A percentile compares a stretch with the other conserved stretches of the same genome.
These are phyloP conservation scores for Liposcelis brunnea DNA, from an alignment of 2,888 invertebrate species.

Conservation along the genomic window DNA sequence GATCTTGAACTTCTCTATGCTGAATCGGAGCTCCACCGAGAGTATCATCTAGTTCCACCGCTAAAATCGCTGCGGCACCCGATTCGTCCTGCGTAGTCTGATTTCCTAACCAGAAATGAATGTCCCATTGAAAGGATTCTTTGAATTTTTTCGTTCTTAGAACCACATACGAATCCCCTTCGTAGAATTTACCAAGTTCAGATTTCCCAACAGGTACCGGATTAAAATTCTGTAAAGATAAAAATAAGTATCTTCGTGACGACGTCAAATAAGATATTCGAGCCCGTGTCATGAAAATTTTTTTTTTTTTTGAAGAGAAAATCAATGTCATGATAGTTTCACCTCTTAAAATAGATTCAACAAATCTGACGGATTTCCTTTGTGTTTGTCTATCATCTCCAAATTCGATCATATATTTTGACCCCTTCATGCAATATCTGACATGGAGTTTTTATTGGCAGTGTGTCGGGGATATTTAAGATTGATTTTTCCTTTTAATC, in stretches of 20 bases:
- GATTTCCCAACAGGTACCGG: conserved; percentile 51
- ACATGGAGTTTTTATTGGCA: too few species aligned
- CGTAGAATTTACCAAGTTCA: conserved; percentile 67
- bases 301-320: too few species aligned
- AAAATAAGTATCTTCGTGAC: conserved; percentile 10
- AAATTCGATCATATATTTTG: too few species aligned
- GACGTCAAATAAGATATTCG: too few species aligned
- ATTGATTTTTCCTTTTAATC: too few species aligned
- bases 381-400: too few species aligned
- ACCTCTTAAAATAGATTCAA: too few species aligned
- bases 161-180: conserved; percentile 74
- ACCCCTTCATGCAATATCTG: too few species aligned
- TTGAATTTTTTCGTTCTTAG: conserved; percentile 40
- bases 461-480: too few species aligned
- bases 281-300: too few species aligned
- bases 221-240: conserved; percentile 52
- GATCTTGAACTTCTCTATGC: conserved; percentile 69
- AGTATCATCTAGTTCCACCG: conserved; percentile 70
- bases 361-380: too few species aligned
- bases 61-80: conserved; percentile 55
- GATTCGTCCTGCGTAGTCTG: conserved; percentile 62
- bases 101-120: conserved; percentile 77
- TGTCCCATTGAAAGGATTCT: conserved; percentile 51
- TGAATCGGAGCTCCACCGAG: conserved; percentile 71
- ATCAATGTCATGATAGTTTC: too few species aligned